These are phyloP conservation scores for Gymnoscopelus microlampas DNA, from an alignment of 2,797 vertebrate genomes.

Conservation along the genomic window DNA sequence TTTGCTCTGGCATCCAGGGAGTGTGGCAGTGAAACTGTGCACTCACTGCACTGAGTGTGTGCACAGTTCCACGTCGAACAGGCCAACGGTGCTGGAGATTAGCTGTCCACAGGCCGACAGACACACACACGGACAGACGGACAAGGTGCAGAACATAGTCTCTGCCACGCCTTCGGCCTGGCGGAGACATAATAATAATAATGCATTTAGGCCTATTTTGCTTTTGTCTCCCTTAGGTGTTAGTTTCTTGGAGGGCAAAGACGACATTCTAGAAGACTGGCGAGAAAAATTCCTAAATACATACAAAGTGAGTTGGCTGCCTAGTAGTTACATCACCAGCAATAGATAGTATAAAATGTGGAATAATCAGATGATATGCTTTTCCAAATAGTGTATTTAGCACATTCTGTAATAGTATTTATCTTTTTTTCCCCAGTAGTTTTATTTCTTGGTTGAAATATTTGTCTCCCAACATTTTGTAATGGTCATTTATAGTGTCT, in stretches of 20 bases:
- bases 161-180: too few relatives aligned
- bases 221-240: conserved; percentile 78
- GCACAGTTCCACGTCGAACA: too few relatives aligned
- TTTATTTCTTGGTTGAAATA: not conserved
- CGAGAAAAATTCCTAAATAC: conserved; percentile 91
- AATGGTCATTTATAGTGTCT: not conserved
- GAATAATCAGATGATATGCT: not conserved
- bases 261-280: conserved; percentile 88
- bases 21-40: too few relatives aligned
- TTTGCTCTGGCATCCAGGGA: too few relatives aligned
- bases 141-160: too few relatives aligned
- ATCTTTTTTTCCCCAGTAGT: too few relatives aligned
- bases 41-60: too few relatives aligned
- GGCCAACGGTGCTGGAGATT: too few relatives aligned
- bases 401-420: too few relatives aligned
- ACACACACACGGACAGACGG: too few relatives aligned
- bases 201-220: not conserved
- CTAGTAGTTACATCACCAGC: not conserved
- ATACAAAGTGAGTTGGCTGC: conserved; percentile 83
- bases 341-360: not conserved
- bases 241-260: conserved; percentile 88
- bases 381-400: not conserved
- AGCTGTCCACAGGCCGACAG: too few relatives aligned
- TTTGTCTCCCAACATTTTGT: not conserved
- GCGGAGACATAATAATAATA: too few relatives aligned